A percentile compares a stretch with the other conserved stretches of the same genome.
These are phyloP conservation scores for Blastomussa wellsi DNA, from an alignment of 92 coral and sea anemone species.

Conservation along the genomic window DNA sequence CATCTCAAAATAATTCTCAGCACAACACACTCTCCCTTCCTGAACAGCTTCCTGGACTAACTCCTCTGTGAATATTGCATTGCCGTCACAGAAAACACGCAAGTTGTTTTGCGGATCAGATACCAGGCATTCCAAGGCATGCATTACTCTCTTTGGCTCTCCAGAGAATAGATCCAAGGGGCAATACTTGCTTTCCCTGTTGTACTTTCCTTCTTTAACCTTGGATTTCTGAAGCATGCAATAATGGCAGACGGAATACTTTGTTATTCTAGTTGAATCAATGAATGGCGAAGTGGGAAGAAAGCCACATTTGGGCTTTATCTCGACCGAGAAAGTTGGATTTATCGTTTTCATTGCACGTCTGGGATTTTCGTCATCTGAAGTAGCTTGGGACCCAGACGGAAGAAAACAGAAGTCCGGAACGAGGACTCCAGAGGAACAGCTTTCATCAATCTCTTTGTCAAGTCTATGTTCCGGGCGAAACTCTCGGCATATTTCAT, in stretches of 20 bases:
- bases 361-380: background rate
- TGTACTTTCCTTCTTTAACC: constrained; percentile 80
- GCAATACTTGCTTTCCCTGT: constrained; percentile 80
- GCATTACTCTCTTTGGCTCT: constrained; percentile 64
- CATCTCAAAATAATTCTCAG: constrained; percentile 55
- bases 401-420: constrained; percentile 84
- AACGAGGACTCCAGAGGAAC: constrained; percentile 72
- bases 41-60: constrained; percentile 31
- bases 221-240: constrained; percentile 88
- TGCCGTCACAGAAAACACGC: constrained; percentile 86
- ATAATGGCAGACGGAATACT: constrained; percentile 71
- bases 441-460: constrained; percentile 67
- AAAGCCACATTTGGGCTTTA: constrained; percentile 94
- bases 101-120: constrained; percentile 91
- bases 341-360: background rate
- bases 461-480: constrained; percentile 79
- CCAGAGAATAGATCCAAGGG: constrained; percentile 88
- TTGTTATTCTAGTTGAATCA: constrained; percentile 40
- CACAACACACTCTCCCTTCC: constrained; percentile 30
- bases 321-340: constrained; percentile 86
- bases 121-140: constrained; percentile 77
- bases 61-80: constrained; percentile 73
- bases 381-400: background rate
- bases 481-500: constrained; percentile 52
- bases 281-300: constrained; percentile 73